Evolutionary conservation across 2,888 invertebrate species (phyloP).

Genomic region (Fragum whitleyi): DNA sequence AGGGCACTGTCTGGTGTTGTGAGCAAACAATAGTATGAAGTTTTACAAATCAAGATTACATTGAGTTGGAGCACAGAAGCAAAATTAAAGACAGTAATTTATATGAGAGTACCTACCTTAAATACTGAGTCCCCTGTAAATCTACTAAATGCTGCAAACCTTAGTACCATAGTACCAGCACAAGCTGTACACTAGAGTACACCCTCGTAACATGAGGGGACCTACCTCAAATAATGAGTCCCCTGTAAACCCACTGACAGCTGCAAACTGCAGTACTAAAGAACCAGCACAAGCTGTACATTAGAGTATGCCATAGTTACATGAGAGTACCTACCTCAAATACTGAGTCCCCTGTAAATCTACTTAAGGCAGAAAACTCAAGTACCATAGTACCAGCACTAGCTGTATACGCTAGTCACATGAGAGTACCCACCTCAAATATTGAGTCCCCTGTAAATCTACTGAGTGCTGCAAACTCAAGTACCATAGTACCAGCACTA

Average conservation of each 20-base stretch:
- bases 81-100: constrained; percentile 99
- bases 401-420: constrained; percentile 98
- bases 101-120: constrained; percentile 89
- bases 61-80: too few relatives aligned
- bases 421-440: constrained; percentile 90
- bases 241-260: constrained; percentile 95
- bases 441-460: constrained; percentile 95
- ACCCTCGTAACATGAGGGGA: too few relatives aligned
- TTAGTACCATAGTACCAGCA: constrained; percentile 98
- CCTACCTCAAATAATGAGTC: constrained; percentile 95
- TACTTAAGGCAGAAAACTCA: constrained; percentile 97
- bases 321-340: too few relatives aligned
- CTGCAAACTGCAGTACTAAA: constrained; percentile 98
- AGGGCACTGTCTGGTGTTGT: constrained; percentile 96
- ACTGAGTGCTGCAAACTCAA: constrained; percentile 98
- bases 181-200: constrained; percentile 99
- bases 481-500: constrained; percentile 98
- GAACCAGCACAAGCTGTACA: constrained; percentile 99
- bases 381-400: constrained; percentile 99
- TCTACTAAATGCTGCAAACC: constrained; percentile 97
- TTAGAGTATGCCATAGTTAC: too few relatives aligned
- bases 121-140: constrained; percentile 95
- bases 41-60: too few relatives aligned
- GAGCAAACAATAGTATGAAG: too few relatives aligned
- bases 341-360: constrained; percentile 94